Conservation (phyloP, 2,888 invertebrate genomes). For the Zygaena filipendulae region DNA sequence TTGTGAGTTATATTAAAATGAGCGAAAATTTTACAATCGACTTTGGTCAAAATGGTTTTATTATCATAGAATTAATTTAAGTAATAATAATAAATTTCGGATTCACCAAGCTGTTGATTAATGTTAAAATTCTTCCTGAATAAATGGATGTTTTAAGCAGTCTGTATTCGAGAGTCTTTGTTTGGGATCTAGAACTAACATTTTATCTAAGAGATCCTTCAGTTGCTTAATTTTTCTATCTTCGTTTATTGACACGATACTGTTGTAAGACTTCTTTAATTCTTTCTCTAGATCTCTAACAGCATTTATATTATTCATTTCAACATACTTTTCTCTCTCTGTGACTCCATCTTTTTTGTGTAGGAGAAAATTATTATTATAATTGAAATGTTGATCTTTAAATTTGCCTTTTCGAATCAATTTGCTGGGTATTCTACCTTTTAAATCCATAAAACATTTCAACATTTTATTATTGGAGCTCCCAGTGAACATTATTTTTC, state of each 20-base stretch:
- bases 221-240: conserved; percentile 90
- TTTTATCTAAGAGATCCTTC: conserved; percentile 91
- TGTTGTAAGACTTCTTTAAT: conserved; percentile 77
- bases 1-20: no score
- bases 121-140: conserved; percentile 64
- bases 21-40: no score
- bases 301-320: conserved; percentile 85
- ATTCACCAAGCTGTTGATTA: no score
- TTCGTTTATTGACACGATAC: conserved; percentile 84
- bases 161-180: conserved; percentile 90
- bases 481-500: conserved; percentile 97
- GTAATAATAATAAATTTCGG: no score
- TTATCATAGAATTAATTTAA: no score
- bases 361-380: conserved; percentile 94
- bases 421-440: conserved; percentile 97
- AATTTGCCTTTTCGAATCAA: conserved; percentile 93
- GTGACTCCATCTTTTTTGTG: conserved; percentile 98
- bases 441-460: conserved; percentile 98
- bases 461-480: conserved; percentile 99
- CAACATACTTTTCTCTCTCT: conserved; percentile 94
- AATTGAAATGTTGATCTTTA: conserved; percentile 97
- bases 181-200: conserved; percentile 88
- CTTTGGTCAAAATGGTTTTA: no score
- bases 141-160: conserved; percentile 92
- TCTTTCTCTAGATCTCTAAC: conserved; percentile 89